A percentile compares a stretch with the other conserved stretches of the same genome.
Conservation (phyloP, 2,888 invertebrate species). For the Pardosa pseudoannulata region DNA sequence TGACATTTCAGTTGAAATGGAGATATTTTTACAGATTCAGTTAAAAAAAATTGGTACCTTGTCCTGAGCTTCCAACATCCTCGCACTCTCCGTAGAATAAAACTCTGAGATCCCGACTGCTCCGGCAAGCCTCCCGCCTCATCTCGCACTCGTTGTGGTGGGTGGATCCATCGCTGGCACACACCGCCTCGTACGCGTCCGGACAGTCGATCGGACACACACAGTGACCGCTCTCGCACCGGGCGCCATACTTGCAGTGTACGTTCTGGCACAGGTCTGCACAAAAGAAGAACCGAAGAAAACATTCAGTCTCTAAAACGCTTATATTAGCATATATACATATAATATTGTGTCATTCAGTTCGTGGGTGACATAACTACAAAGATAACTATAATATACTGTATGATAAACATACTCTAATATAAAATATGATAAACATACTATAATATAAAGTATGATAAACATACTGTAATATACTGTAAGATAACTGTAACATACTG, state of each 20-base stretch:
- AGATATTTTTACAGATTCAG: neutral
- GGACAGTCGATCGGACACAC: constrained; percentile 89
- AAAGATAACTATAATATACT: no score
- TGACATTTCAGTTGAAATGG: no score
- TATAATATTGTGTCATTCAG: no score
- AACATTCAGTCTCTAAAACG: no score
- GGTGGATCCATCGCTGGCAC: constrained; percentile 88
- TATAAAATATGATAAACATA: no score
- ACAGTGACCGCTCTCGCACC: constrained; percentile 90
- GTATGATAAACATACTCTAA: no score
- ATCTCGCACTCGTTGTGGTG: constrained; percentile 91
- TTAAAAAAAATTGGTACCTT: constrained; percentile 29
- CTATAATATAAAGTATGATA: no score
- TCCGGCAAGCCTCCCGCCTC: constrained; percentile 85
- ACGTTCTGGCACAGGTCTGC: constrained; percentile 87
- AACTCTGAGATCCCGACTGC: constrained; percentile 80
- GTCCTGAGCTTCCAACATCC: constrained; percentile 75
- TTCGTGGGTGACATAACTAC: no score
- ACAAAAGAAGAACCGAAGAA: constrained; percentile 76
- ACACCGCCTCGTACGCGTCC: constrained; percentile 80
- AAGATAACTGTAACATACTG: no score
- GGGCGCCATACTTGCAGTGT: constrained; percentile 89
- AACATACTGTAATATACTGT: no score
- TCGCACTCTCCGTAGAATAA: constrained; percentile 77
- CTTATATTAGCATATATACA: no score